Base-by-base conservation (phyloP, 2,888 invertebrate species). In the Noctua janthina region DNA sequence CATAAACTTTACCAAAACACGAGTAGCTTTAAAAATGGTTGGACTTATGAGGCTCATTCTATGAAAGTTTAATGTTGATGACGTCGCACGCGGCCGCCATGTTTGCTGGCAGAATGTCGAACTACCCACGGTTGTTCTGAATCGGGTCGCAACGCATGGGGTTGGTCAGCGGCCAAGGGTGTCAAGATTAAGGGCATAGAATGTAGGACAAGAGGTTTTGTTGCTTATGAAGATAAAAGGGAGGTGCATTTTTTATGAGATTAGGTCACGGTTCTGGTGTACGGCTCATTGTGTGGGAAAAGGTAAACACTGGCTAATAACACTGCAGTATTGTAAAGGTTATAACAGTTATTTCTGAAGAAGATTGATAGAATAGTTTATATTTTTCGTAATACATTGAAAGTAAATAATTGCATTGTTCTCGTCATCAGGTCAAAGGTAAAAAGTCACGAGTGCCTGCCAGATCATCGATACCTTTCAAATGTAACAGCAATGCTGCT, bases 91-190 rank as follows among this genome's bases (percentile, higher is more conserved):
- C 39, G 15, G 10, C 62, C 66, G 67, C 78, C 51, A 67, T 66
- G 54, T 74, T 76, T 81, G 29, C 76, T 85, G 76, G 74, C 86
- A 77, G 71, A 76, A 79, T 72, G 71, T 79, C n/a, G 71, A 68
- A 67, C 73, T 85, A 82, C 74, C 73, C 59, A 68, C 78, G 51
- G 23, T 68, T 67, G 46, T 17, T 64, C 64, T 54, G 79, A 77
- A 72, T 75, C 72, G 73, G 71, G 68, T 73, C 71, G 76, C 69
- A 79, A 67, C 71, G 76, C 69, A 79, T 62, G 69, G 78, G 82
- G 72, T 79, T 79, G 86, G 83, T 86, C 54, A 54, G 79, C 35
- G 74, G 83, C 83, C 83, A 83, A 79, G 83, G 86, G 71, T 75
- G 69, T 75, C 85, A 86, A 85, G 73, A 79, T 79, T 70, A 77